These are phyloP conservation scores for Keiferia lycopersicella DNA, from an alignment of 2,888 invertebrate genomes.

Conservation along the genomic window DNA sequence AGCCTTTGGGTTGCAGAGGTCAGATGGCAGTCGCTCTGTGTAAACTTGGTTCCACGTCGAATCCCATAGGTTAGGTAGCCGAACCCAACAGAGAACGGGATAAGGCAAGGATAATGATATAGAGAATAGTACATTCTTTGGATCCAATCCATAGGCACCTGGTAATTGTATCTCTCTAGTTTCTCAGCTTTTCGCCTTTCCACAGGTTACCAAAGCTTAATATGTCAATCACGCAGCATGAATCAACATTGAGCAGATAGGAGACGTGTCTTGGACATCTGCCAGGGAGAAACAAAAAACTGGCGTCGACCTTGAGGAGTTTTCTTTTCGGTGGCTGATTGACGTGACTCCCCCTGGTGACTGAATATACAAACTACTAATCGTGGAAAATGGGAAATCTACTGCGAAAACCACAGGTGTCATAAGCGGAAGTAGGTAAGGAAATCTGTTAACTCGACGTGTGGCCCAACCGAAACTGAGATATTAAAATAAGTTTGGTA, in stretches of 20 bases:
- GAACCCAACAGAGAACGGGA: no score
- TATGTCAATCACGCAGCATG: neutral
- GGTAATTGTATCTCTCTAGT: neutral
- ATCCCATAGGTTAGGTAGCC: no score
- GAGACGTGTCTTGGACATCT: conserved; percentile 3
- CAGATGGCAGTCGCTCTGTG: no score
- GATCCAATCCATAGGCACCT: no score
- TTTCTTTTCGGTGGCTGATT: neutral
- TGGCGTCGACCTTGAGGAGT: neutral
- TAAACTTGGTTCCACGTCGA: no score
- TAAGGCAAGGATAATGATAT: no score
- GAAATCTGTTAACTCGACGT: no score
- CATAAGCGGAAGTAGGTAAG: neutral
- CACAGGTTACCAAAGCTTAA: neutral
- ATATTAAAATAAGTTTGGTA: no score
- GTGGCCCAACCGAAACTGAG: no score
- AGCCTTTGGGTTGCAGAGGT: no score
- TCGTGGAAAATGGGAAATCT: no score
- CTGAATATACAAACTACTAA: neutral
- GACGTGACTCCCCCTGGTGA: neutral
- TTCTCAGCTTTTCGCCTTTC: neutral
- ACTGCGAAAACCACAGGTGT: neutral
- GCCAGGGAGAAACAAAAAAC: conserved; percentile 9
- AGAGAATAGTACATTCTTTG: no score
- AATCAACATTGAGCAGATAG: neutral